A percentile compares a stretch with the other conserved stretches of the same genome.
Conservation (phyloP, 2,113 vertebrate species). For the Rhadina sibilatrix region DNA sequence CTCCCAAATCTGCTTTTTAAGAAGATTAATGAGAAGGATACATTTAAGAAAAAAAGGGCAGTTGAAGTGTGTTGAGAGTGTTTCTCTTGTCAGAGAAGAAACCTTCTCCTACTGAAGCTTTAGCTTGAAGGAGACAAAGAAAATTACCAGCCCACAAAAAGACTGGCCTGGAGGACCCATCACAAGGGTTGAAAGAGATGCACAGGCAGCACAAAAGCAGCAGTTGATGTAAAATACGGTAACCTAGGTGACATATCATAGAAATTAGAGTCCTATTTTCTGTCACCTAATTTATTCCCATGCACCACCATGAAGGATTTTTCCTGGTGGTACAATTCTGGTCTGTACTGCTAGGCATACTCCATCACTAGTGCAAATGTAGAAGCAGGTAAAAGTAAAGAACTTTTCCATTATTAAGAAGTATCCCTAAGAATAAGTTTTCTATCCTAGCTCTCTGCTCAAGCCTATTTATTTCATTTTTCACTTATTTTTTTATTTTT, state of each 20-base stretch:
- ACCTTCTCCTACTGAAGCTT: neutral
- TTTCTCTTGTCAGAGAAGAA: neutral
- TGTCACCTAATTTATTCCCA: slow-evolving; percentile 47
- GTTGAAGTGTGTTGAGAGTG: neutral
- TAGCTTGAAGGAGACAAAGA: neutral
- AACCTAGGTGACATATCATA: slow-evolving; percentile 16
- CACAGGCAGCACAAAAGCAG: neutral
- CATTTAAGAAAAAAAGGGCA: neutral
- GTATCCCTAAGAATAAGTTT: neutral
- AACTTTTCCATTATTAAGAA: neutral
- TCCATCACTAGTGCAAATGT: slow-evolving; percentile 19
- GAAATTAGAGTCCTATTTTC: slow-evolving; percentile 48
- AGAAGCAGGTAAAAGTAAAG: neutral
- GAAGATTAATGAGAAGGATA: neutral
- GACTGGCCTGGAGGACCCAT: neutral
- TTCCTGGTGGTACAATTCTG: neutral
- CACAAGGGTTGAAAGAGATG: neutral
- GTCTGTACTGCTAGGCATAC: neutral
- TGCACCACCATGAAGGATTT: slow-evolving; percentile 43
- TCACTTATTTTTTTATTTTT: neutral
- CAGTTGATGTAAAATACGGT: slow-evolving; percentile 34
- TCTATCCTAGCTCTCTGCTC: neutral
- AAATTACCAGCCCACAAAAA: slow-evolving; percentile 14
- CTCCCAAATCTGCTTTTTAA: neutral
- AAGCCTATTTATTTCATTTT: neutral